A percentile compares a stretch with the other conserved stretches of the same genome.
phyloP scores from a whole-genome alignment of 2,797 vertebrate species.

The Chanos chanos region DNA sequence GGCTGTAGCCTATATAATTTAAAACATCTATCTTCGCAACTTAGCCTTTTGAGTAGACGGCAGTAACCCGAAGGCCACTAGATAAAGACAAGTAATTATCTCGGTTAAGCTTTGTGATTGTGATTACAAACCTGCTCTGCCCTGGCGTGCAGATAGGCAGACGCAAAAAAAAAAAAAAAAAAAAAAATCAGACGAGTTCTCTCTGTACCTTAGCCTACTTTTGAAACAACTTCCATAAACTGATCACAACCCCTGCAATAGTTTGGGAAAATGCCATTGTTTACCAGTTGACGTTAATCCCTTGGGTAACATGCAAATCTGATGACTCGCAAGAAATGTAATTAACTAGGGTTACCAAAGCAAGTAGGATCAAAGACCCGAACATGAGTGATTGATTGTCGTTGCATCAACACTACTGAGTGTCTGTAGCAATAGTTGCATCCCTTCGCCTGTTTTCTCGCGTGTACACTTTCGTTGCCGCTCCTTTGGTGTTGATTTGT shows the following conservation, averaged over 20 bases:
- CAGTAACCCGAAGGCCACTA: too few relatives aligned
- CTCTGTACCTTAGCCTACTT: neutral
- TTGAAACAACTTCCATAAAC: too few relatives aligned
- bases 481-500: conserved; percentile 39
- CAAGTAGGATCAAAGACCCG: conserved; percentile 62
- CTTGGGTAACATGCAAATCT: conserved; percentile 58
- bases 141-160: too few relatives aligned
- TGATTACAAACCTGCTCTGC: too few relatives aligned
- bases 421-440: too few relatives aligned
- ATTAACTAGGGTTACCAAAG: conserved; percentile 61
- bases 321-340: conserved; percentile 49
- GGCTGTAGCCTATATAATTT: too few relatives aligned
- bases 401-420: conserved; percentile 57
- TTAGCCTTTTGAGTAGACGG: too few relatives aligned
- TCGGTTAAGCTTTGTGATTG: too few relatives aligned
- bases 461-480: neutral
- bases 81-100: too few relatives aligned
- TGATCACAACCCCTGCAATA: neutral
- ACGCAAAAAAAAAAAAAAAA: too few relatives aligned
- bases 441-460: conserved; percentile 26
- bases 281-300: conserved; percentile 44
- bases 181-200: too few relatives aligned
- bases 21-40: too few relatives aligned
- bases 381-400: conserved; percentile 60
- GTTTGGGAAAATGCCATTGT: conserved; percentile 30